Base-by-base conservation (phyloP, 2,888 invertebrate species). In the Lissonota sp. region DNA sequence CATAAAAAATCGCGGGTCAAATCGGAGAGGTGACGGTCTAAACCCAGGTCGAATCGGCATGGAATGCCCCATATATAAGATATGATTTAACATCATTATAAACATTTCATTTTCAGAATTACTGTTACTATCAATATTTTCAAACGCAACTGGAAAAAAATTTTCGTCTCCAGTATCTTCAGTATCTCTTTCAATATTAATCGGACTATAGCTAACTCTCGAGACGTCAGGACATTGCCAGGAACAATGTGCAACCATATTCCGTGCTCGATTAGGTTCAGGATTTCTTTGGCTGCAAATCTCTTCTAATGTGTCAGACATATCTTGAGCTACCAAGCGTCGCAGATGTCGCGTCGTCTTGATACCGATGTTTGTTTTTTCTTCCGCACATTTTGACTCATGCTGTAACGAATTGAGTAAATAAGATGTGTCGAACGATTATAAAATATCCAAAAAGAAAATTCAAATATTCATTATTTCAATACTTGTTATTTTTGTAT, bases 171-270 rank as follows among this genome's bases (percentile, higher is more conserved):
- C 58, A 58, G n/a, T 39, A 58, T 58, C 39, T 58, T 58, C 37
- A 39, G 58, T 58, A 58, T 58, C 58, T 58, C 58, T 58, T 58
- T 58, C 58, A 58, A 58, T 58, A 58, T 39, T 58, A 58, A 58
- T 39, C 39, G 39, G 39, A 39, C 58, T 58, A 58, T 39, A n/a
- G 37, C 39, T 58, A 58, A 58, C 58, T 58, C 39, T 58, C 58
- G 39, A 58, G 58, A 58, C 39, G 37, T 58, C 58, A 10, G 58
- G 58, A 58, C 39, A 58, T 39, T 58, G 58, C 39, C 37, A 39
- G 39, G 39, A 58, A 58, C 58, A 58, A 58, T 58, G 58, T 58
- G 58, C 58, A 58, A 58, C 58, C 58, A 58, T 58, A 58, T 39
- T 58, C 57, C 10, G 58, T 58, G 39, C 39, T 58, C 39, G 58